phyloP scores from a whole-genome alignment of 2,113 vertebrate species.

The Prinia subflava region DNA sequence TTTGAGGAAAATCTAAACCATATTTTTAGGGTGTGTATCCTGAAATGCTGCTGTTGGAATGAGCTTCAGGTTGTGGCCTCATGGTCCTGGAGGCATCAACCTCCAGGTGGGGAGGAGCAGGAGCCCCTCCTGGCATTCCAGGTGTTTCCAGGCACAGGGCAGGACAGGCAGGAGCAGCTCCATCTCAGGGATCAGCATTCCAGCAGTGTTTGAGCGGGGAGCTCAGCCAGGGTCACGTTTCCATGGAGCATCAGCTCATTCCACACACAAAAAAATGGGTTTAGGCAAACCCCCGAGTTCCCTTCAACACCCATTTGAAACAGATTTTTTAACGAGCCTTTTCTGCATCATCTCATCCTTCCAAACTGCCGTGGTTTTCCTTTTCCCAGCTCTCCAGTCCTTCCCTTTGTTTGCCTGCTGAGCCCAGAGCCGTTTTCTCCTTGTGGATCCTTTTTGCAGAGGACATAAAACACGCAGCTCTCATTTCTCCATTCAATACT shows the following conservation, averaged over 20 bases:
- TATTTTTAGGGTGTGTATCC: not conserved
- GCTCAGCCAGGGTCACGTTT: not conserved
- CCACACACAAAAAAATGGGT: not conserved
- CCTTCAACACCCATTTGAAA: not conserved
- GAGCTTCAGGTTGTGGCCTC: not conserved
- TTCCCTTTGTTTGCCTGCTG: not conserved
- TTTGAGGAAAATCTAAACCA: not conserved
- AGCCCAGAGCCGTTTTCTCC: not conserved
- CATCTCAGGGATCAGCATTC: not conserved
- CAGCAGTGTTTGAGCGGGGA: not conserved
- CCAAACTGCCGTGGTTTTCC: not conserved
- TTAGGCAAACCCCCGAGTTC: not conserved
- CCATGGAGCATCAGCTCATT: not conserved
- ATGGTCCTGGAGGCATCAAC: not conserved
- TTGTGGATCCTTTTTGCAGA: not conserved
- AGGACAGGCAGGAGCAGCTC: not conserved
- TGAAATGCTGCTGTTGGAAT: not conserved
- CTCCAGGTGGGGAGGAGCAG: not conserved
- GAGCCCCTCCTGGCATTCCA: accelerated
- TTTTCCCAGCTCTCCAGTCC: not conserved
- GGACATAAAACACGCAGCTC: not conserved
- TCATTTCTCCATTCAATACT: not conserved
- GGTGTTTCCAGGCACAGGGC: not conserved
- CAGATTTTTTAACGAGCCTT: not conserved
- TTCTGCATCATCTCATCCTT: not conserved